These are phyloP conservation scores for Aleiodes testaceus DNA, from an alignment of 2,888 invertebrate species.

Conservation along the genomic window DNA sequence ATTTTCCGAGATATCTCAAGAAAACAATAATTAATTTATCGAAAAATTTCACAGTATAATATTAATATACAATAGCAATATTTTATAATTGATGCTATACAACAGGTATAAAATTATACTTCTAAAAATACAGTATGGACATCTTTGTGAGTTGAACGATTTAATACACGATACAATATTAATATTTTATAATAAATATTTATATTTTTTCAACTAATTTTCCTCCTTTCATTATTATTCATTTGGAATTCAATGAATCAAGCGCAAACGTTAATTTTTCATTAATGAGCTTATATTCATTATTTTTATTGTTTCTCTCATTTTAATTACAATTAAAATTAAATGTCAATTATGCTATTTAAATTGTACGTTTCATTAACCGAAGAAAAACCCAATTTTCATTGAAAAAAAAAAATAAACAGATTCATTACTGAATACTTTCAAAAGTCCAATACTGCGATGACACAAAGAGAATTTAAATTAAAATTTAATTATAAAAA, in stretches of 20 bases:
- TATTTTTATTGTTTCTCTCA: too few relatives aligned
- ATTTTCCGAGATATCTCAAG: too few relatives aligned
- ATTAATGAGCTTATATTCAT: constrained; percentile 14
- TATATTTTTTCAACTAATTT: background rate
- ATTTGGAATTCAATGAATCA: constrained; percentile 8
- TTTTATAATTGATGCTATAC: constrained; percentile 44
- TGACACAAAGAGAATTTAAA: constrained; percentile 25
- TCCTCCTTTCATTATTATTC: constrained; percentile 1
- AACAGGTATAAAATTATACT: constrained; percentile 59
- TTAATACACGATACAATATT: constrained; percentile 25
- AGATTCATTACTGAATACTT: constrained; percentile 53
- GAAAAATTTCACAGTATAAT: too few relatives aligned
- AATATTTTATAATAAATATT: constrained; percentile 12
- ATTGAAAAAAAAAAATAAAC: too few relatives aligned
- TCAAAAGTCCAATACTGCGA: constrained; percentile 45
- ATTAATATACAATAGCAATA: background rate
- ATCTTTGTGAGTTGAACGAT: constrained; percentile 35
- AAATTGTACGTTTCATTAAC: constrained; percentile 15
- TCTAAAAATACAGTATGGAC: constrained; percentile 53
- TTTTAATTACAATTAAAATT: constrained; percentile 8
- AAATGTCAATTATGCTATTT: constrained; percentile 16
- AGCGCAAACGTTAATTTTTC: background rate
- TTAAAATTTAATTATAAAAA: constrained; percentile 8
- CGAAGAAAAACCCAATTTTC: background rate
- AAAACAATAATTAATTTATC: too few relatives aligned